These are phyloP conservation scores for Corythornis cristatus DNA, from an alignment of 2,113 vertebrate species.

Conservation along the genomic window DNA sequence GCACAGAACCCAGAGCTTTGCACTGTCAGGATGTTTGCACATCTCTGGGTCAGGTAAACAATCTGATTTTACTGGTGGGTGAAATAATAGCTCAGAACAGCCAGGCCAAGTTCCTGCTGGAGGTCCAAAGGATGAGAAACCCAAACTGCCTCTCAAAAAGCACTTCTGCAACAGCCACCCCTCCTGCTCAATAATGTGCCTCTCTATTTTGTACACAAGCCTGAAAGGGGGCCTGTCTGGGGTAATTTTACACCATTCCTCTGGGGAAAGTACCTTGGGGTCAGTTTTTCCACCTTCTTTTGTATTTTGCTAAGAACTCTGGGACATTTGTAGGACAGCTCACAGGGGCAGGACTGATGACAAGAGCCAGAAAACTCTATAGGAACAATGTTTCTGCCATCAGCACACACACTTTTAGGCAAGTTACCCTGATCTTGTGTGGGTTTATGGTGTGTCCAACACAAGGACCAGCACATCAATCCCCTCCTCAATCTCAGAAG, in stretches of 20 bases:
- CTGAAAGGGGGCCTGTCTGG: too few species aligned
- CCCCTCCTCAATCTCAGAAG: background rate
- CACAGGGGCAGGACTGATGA: background rate
- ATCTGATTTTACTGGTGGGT: background rate
- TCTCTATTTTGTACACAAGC: fast-evolving
- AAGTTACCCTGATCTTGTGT: background rate
- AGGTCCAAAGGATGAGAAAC: background rate
- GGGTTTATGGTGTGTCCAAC: background rate
- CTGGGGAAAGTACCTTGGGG: background rate
- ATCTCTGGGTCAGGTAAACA: background rate
- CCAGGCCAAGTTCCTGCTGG: background rate
- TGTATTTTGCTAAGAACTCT: background rate
- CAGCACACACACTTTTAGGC: background rate
- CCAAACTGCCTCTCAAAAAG: background rate
- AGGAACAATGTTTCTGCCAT: background rate
- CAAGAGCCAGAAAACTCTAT: background rate
- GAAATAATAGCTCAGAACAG: fast-evolving
- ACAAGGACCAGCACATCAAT: background rate
- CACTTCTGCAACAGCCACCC: fast-evolving
- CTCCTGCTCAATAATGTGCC: fast-evolving
- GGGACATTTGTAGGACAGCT: background rate
- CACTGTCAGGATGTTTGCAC: background rate
- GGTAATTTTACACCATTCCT: background rate
- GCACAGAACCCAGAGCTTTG: background rate
- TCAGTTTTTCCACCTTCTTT: background rate